Evolutionary conservation across 2,888 invertebrate species (phyloP), one percentile per base, ranked within the genome.

Genomic region (Scaptomyza caliginosa): DNA sequence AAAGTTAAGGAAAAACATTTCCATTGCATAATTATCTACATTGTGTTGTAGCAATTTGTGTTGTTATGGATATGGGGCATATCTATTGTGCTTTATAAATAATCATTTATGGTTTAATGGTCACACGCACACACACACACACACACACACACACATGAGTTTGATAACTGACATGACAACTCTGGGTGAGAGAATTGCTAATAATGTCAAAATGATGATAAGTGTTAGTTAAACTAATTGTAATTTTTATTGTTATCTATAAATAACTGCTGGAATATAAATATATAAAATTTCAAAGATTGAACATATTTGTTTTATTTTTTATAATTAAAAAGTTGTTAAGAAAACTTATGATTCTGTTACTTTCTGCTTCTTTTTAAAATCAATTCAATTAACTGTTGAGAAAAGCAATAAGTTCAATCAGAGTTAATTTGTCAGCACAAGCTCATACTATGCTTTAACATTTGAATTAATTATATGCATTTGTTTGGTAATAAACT

Each of bases 81-180:
- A 32, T 24, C 16, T 24, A 70, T 40, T 21, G 57, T 17, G 16
- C 17, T 54, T 34, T 39, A 74, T 67, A 60, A 74, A 74, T 55
- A 67, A 13, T 56, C 56, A 71, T 80, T 77, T 77, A 77, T 77
- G 65, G 71, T 28, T 77, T 77, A 74, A 77, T 76, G 57, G 55
- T 48, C 49, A 42, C 40, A 64, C 54, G n/a, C n/a, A n/a, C n/a
- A n/a, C n/a, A n/a, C n/a, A n/a, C n/a, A n/a, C n/a, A n/a, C n/a
- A n/a, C n/a, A n/a, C n/a, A n/a, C n/a, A n/a, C n/a, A n/a, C 49
- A 42, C 40, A 64, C 54, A 26, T 19, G 26, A 19, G 26, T 36
- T 39, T 51, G 68, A 49, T 57, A 57, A 49, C 36, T 38, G n/a
- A 30, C 10, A 39, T 6, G 28, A 30, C 40, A 48, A 13, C 32